phyloP scores from a whole-genome alignment of 2,888 invertebrate species.

The Phoenoteleia sp. region DNA sequence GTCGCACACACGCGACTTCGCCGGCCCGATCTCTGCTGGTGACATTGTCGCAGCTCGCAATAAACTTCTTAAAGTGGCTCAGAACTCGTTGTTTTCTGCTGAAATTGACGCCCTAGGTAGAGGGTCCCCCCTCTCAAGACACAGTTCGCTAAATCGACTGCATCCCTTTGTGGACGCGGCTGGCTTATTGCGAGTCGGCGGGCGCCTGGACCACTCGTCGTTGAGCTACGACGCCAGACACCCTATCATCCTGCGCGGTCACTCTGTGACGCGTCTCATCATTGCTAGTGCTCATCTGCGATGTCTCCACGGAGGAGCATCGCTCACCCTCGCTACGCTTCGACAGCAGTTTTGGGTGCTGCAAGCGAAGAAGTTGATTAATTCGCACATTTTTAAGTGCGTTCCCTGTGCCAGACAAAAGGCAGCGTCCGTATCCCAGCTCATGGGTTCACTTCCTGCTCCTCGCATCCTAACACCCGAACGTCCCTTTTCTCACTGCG shows the following conservation, averaged over 20 bases:
- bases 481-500: constrained; percentile 31
- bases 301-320: constrained; percentile 47
- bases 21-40: too few relatives aligned
- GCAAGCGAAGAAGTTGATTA: constrained; percentile 14
- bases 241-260: constrained; percentile 44
- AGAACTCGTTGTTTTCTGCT: too few relatives aligned
- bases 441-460: background rate
- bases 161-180: constrained; percentile 54
- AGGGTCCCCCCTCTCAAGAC: background rate
- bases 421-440: too few relatives aligned
- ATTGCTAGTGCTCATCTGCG: constrained; percentile 33
- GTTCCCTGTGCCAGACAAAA: constrained; percentile 44
- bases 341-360: constrained; percentile 42
- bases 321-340: constrained; percentile 39
- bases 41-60: too few relatives aligned
- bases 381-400: constrained; percentile 39
- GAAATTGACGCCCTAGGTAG: too few relatives aligned
- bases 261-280: constrained; percentile 10
- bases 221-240: constrained; percentile 46
- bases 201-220: constrained; percentile 59
- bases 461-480: background rate
- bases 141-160: background rate
- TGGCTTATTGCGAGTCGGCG: constrained; percentile 68
- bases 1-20: too few relatives aligned
- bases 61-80: too few relatives aligned